phyloP scores from a whole-genome alignment of 1,140 invertebrate species.

The Drosophila neocordata region DNA sequence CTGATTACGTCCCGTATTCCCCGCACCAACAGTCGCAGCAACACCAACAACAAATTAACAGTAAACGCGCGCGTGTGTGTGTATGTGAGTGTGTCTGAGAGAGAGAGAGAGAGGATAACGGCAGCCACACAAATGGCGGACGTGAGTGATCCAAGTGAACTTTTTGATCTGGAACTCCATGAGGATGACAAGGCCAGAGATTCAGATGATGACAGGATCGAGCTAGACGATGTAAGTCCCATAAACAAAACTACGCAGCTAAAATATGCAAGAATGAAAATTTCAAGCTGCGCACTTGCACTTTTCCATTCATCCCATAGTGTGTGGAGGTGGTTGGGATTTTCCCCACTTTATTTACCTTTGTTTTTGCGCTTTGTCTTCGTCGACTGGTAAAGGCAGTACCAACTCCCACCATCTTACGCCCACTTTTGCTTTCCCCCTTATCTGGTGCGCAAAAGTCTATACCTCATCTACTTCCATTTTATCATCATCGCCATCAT shows the following conservation, averaged over 20 bases:
- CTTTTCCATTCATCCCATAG: constrained; percentile 14
- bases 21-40: constrained; percentile 6
- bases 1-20: constrained; percentile 30
- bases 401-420: constrained; percentile 24
- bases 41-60: constrained; percentile 51
- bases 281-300: constrained; percentile 59
- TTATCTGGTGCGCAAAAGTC: constrained; percentile 77
- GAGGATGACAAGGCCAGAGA: constrained; percentile 89
- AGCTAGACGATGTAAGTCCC: constrained; percentile 89
- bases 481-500: constrained; percentile 15
- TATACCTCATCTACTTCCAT: constrained; percentile 33
- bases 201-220: constrained; percentile 93
- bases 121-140: constrained; percentile 86
- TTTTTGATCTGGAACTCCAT: constrained; percentile 95
- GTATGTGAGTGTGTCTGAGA: constrained; percentile 14
- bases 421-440: constrained; percentile 26
- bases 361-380: constrained; percentile 51
- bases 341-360: constrained; percentile 54
- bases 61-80: constrained; percentile 31
- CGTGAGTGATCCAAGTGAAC: constrained; percentile 82
- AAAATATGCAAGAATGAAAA: constrained; percentile 1
- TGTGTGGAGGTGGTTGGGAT: constrained; percentile 11
- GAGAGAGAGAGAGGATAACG: constrained; percentile 26
- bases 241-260: constrained; percentile 7
- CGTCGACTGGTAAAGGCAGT: background rate